phyloP scores from a whole-genome alignment of 37 sponge, comb jelly and placozoan species.

The Halisarca cf. caerulea region DNA sequence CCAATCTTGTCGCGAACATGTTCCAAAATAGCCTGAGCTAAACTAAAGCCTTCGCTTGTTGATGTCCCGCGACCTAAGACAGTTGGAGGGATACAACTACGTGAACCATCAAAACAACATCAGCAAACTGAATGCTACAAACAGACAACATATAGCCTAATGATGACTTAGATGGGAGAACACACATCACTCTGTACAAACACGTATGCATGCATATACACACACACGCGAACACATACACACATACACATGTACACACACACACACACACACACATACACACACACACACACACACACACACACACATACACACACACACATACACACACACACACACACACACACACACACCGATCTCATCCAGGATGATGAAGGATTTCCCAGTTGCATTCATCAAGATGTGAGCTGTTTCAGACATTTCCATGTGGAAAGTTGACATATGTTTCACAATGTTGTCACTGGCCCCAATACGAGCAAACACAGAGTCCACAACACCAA shows the following conservation, averaged over 20 bases:
- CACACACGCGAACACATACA: too few relatives aligned
- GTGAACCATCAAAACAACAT: too few relatives aligned
- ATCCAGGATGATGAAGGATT: slow-evolving; percentile 82
- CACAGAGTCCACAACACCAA: slow-evolving; percentile 76
- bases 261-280: slow-evolving; percentile 11
- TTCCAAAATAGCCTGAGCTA: slow-evolving; percentile 76
- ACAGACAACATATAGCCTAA: too few relatives aligned
- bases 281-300: slow-evolving; percentile 18
- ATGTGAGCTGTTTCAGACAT: slow-evolving; percentile 90
- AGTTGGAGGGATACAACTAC: too few relatives aligned
- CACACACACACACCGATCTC: slow-evolving; percentile 73
- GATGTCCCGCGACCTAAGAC: slow-evolving; percentile 81
- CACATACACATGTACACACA: neutral
- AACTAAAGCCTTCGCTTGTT: slow-evolving; percentile 67
- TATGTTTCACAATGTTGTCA: slow-evolving; percentile 82
- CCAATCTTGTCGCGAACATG: slow-evolving; percentile 61
- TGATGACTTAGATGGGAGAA: too few relatives aligned
- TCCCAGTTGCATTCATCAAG: slow-evolving; percentile 60
- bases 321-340: slow-evolving; percentile 1
- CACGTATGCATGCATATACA: too few relatives aligned
- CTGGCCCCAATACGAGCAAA: slow-evolving; percentile 91
- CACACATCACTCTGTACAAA: too few relatives aligned
- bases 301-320: neutral
- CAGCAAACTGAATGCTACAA: too few relatives aligned
- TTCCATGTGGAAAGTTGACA: slow-evolving; percentile 88